Percentiles rank a stretch among this genome's conserved stretches.
These are phyloP conservation scores for Trichoplusia ni DNA, from an alignment of 1,140 invertebrate species.

Conservation along the genomic window DNA sequence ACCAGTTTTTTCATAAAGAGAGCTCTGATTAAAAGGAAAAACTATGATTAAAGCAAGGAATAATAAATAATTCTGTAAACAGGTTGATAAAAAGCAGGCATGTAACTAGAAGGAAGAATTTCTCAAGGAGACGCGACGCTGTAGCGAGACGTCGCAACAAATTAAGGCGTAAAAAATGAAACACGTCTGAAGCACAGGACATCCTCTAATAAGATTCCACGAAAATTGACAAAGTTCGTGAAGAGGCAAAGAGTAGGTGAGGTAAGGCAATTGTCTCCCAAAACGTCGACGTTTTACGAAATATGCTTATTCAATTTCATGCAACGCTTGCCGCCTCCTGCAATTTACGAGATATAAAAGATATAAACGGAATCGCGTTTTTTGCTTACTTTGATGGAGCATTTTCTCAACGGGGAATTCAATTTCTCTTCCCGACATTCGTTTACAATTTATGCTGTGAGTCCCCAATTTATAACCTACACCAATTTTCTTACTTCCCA, in stretches of 20 bases:
- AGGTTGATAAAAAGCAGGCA: not conserved
- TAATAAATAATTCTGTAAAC: not conserved
- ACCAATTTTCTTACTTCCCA: conserved; percentile 11
- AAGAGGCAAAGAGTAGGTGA: conserved; percentile 77
- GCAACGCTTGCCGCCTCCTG: conserved; percentile 81
- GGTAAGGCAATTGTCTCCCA: conserved; percentile 81
- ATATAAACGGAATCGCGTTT: conserved; percentile 81
- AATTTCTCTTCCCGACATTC: conserved; percentile 74
- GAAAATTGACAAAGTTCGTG: conserved; percentile 81
- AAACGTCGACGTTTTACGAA: conserved; percentile 81
- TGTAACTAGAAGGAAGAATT: not conserved
- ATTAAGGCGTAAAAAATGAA: conserved; percentile 42
- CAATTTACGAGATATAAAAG: conserved; percentile 82
- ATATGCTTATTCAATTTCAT: conserved; percentile 82
- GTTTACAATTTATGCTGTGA: conserved; percentile 69
- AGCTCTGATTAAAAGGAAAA: no score
- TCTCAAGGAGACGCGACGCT: not conserved
- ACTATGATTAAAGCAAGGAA: not conserved
- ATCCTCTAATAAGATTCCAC: conserved; percentile 76
- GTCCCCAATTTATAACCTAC: conserved; percentile 49
- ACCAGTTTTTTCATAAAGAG: no score
- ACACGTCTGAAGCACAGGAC: conserved; percentile 61
- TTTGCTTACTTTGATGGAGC: conserved; percentile 79
- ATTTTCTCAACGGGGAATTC: conserved; percentile 78
- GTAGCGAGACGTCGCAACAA: conserved; percentile 16